These are phyloP conservation scores for Cataglyphis albicans DNA, from an alignment of 2,888 invertebrate species.

Conservation along the genomic window DNA sequence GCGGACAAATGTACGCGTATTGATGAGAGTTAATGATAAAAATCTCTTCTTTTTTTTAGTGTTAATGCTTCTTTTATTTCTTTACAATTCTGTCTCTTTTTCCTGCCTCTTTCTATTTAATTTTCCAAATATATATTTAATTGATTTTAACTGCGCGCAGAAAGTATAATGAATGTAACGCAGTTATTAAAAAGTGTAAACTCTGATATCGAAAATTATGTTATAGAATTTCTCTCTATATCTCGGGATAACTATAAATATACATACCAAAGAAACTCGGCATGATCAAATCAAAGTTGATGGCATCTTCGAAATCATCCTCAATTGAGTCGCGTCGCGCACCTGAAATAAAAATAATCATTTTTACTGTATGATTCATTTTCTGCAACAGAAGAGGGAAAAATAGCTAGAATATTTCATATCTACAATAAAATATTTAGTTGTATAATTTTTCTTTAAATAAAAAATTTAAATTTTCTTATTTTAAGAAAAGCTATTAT, in stretches of 20 bases:
- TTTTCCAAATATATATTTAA: background rate
- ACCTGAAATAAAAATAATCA: constrained; percentile 66
- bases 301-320: background rate
- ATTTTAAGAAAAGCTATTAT: too few relatives aligned
- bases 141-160: background rate
- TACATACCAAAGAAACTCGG: constrained; percentile 28
- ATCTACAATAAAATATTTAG: background rate
- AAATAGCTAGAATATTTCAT: background rate
- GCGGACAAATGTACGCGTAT: background rate
- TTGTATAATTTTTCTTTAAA: background rate
- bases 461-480: too few relatives aligned
- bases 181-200: background rate
- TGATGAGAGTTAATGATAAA: constrained; percentile 16
- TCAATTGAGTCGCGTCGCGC: constrained; percentile 63
- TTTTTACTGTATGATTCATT: background rate
- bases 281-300: background rate
- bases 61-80: background rate
- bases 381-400: background rate
- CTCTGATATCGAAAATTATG: background rate
- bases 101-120: background rate
- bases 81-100: background rate
- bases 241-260: constrained; percentile 2
- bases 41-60: background rate
- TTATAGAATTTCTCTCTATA: background rate
- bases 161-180: background rate